phyloP scores from a whole-genome alignment of 2,113 vertebrate genomes.

The Sisor rabdophorus region DNA sequence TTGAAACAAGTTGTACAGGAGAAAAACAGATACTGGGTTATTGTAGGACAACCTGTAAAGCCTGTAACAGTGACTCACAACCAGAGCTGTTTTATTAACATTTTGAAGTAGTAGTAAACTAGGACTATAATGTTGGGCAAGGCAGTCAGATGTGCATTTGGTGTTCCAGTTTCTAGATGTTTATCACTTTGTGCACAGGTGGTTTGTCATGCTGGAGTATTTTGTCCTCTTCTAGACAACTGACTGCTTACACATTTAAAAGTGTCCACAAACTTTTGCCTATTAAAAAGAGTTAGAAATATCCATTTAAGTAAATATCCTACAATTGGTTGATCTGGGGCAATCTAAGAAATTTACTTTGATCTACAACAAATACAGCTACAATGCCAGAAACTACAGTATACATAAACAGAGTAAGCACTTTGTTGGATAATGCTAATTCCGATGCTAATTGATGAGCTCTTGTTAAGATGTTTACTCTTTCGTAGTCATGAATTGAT shows the following conservation, averaged over 20 bases:
- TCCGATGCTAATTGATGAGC: not conserved
- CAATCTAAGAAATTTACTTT: not conserved
- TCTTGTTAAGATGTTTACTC: not conserved
- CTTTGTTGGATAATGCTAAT: not conserved
- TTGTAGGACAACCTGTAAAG: not conserved
- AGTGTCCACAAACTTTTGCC: too few species aligned
- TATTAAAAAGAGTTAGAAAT: not conserved
- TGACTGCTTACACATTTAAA: too few species aligned
- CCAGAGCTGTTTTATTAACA: not conserved
- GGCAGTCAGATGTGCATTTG: too few species aligned
- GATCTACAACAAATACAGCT: not conserved
- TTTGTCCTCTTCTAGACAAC: too few species aligned
- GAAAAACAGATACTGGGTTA: not conserved
- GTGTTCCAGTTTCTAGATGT: too few species aligned
- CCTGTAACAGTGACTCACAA: not conserved
- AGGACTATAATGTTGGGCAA: too few species aligned
- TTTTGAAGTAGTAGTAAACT: too few species aligned
- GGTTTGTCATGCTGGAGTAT: too few species aligned
- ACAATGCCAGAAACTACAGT: not conserved
- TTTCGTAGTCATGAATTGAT: not conserved
- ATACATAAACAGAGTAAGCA: not conserved
- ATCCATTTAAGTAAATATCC: not conserved
- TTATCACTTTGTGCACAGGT: too few species aligned
- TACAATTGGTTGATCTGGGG: not conserved
- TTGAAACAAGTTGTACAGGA: too few species aligned